These are phyloP conservation scores for Mesitornis unicolor DNA, from an alignment of 2,113 vertebrate species.

Conservation along the genomic window DNA sequence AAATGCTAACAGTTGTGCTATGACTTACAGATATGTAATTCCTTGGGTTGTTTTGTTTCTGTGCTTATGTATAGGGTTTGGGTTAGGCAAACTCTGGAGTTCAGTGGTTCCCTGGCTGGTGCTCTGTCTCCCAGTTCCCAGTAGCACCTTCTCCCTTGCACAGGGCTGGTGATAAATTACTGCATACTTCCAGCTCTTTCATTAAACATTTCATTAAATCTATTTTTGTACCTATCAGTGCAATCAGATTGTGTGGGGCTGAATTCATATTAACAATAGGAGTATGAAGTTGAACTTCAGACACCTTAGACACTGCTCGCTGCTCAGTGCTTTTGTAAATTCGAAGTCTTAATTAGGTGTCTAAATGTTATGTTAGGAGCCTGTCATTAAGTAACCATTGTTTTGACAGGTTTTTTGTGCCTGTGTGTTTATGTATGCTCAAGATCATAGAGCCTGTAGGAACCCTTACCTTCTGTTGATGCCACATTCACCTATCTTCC, in stretches of 20 bases:
- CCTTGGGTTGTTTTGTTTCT: neutral
- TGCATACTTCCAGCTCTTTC: neutral
- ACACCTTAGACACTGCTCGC: neutral
- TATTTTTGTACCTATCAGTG: neutral
- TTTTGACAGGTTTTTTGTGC: neutral
- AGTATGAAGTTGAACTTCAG: neutral
- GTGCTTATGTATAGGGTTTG: rapidly evolving
- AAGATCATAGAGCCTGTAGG: neutral
- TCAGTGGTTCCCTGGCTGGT: rapidly evolving
- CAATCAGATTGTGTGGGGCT: neutral
- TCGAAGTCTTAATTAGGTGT: neutral
- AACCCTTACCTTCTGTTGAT: neutral
- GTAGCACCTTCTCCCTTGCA: neutral
- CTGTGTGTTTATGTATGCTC: rapidly evolving
- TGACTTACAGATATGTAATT: neutral
- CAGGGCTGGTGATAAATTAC: neutral
- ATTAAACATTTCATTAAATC: neutral
- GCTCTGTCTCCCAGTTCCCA: neutral
- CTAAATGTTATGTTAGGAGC: neutral
- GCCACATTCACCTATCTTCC: neutral
- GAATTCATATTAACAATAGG: neutral
- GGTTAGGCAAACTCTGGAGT: neutral
- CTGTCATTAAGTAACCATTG: neutral
- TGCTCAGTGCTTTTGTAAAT: neutral
- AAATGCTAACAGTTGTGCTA: neutral